These are phyloP conservation scores for Micronisus gabar DNA, from an alignment of 2,113 vertebrate genomes.

Conservation along the genomic window DNA sequence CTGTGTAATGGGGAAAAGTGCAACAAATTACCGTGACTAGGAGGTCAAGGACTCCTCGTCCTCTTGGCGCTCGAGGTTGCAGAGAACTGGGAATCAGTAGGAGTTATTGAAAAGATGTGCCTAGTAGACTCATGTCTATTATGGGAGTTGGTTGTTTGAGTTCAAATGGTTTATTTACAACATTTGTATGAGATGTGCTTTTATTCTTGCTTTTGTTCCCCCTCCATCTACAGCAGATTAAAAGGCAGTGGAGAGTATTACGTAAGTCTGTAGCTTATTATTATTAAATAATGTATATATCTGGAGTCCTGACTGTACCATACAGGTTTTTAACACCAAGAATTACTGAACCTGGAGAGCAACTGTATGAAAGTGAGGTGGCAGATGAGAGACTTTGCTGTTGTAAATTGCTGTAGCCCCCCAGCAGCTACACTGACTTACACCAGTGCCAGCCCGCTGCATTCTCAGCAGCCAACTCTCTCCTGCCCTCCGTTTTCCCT, in stretches of 20 bases:
- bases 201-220: not conserved
- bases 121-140: not conserved
- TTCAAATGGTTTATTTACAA: not conserved
- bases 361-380: not conserved
- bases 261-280: not conserved
- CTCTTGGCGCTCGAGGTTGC: rapidly evolving
- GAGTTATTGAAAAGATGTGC: not conserved
- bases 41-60: not conserved
- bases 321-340: not conserved
- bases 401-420: not conserved
- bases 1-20: not conserved
- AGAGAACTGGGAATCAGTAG: not conserved
- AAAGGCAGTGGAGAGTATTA: not conserved
- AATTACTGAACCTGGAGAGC: not conserved
- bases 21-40: not conserved
- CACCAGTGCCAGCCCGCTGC: not conserved
- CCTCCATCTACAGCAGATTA: not conserved
- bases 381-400: not conserved
- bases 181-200: not conserved
- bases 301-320: not conserved
- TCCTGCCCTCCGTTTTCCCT: not conserved
- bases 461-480: not conserved
- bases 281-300: not conserved
- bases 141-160: not conserved
- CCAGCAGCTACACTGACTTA: not conserved